Evolutionary conservation across 2,888 invertebrate genomes (phyloP).

Genomic region (Meganola albula): DNA sequence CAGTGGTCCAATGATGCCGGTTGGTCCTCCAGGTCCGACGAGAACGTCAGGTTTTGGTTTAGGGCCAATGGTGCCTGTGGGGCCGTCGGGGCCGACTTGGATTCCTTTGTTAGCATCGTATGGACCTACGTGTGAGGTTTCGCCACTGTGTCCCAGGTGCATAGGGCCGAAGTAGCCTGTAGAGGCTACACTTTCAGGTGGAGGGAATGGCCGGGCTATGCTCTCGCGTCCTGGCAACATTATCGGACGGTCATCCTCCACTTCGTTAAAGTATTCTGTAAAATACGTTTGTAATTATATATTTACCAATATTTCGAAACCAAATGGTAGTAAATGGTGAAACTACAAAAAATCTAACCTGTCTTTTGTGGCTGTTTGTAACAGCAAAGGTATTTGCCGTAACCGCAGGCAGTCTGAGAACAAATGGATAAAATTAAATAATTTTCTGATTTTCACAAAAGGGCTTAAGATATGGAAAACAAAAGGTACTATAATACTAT

Average conservation of each 20-base stretch:
- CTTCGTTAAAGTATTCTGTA: constrained; percentile 59
- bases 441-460: too few relatives aligned
- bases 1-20: constrained; percentile 32
- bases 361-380: constrained; percentile 55
- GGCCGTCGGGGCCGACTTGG: constrained; percentile 36
- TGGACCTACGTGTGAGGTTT: constrained; percentile 17
- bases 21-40: constrained; percentile 31
- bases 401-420: constrained; percentile 82
- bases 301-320: too few relatives aligned
- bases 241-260: constrained; percentile 51
- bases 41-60: constrained; percentile 16
- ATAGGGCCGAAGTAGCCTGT: constrained; percentile 29
- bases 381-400: constrained; percentile 81
- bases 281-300: too few relatives aligned
- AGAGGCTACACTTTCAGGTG: constrained; percentile 22
- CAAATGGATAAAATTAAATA: too few relatives aligned
- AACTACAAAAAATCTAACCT: too few relatives aligned
- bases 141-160: constrained; percentile 27
- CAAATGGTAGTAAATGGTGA: too few relatives aligned
- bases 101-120: constrained; percentile 8
- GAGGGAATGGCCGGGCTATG: constrained; percentile 36
- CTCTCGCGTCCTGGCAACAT: constrained; percentile 41
- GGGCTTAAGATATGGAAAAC: too few relatives aligned
- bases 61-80: constrained; percentile 20
- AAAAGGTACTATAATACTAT: too few relatives aligned